Evolutionary conservation across 1,140 invertebrate genomes (phyloP), one percentile per base, ranked within the genome.

Genomic region (Drosophila pallidifrons): DNA sequence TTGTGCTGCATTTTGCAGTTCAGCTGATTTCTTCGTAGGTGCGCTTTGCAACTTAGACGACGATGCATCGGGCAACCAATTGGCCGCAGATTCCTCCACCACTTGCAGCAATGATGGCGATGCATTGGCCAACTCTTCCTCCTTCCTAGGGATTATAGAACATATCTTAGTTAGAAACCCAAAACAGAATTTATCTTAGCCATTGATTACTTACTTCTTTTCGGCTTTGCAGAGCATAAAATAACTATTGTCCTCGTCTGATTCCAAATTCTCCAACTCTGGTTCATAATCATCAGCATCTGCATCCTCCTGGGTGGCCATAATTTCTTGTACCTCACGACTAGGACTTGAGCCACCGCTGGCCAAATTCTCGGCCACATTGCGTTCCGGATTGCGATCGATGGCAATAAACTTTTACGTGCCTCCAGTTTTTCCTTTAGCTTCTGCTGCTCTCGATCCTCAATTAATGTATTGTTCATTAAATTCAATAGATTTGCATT

Each of bases 341-440:
- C 97, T 97, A 5, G 97, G 97, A 91, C 96, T 97, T 43, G 96
- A 97, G 28, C 96, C 96, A 5, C 95, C 96, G 92, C 91, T 94
- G 93, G 73, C 91, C 92, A 83, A 64, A 41, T 85, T 90, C n/a
- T 91, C 91, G 6, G 66, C 79, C 5, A 74, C 58, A 75, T 83
- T 91, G 3, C 88, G 81, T 11, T 79, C 88, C 5, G 87, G 80
- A 82, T 92, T 91, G 13, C 79, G 75, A 55, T 91, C 87, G 16
- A 92, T 91, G 4, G 90, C 70, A 55, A 86, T 75, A 20, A 92
- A 92, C 55, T 92, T 90, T 92, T 92, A 10, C 82, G 88, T 0
- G 81, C 64, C 20, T 91, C 86, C 2, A 87, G 10, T 58, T 87
- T 75, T 1, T 91, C 82, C 55, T 91, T 91, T 0, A 91, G 63